phyloP scores from a whole-genome alignment of 2,797 vertebrate genomes.

The Poeciliopsis gracilis region DNA sequence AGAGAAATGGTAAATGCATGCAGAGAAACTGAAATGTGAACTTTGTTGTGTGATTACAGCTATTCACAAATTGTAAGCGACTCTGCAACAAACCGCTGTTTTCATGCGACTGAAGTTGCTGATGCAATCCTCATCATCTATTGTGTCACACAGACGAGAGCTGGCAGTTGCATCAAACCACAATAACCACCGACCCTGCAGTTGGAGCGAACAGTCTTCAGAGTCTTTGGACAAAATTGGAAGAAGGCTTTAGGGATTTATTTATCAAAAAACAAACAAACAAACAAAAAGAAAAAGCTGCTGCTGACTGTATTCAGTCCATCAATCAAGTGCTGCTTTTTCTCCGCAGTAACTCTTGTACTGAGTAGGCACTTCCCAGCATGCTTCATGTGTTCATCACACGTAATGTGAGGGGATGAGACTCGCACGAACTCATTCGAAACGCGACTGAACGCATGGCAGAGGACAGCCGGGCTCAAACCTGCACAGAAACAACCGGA shows the following conservation, averaged over 20 bases:
- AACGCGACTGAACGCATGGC: slow-evolving; percentile 25
- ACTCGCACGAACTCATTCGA: slow-evolving; percentile 23
- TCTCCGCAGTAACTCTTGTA: slow-evolving; percentile 13
- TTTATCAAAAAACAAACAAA: slow-evolving; percentile 8
- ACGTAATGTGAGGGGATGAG: slow-evolving; percentile 7
- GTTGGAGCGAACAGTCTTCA: background rate
- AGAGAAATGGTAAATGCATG: background rate
- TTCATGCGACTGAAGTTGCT: slow-evolving; percentile 10
- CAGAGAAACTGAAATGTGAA: background rate
- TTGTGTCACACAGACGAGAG: slow-evolving; percentile 4
- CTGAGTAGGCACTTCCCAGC: slow-evolving; percentile 12
- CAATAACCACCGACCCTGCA: slow-evolving; percentile 1
- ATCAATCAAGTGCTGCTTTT: background rate
- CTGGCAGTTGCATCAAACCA: slow-evolving; percentile 7
- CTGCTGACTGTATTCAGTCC: slow-evolving; percentile 14
- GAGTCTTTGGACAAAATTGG: slow-evolving; percentile 5
- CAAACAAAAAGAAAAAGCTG: background rate
- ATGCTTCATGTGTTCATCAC: slow-evolving; percentile 10
- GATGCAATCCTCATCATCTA: slow-evolving; percentile 16
- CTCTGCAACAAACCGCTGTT: slow-evolving; percentile 1
- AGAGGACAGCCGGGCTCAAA: slow-evolving; percentile 18
- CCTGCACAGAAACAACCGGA: slow-evolving; percentile 9
- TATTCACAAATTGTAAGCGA: background rate
- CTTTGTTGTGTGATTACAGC: slow-evolving; percentile 9
- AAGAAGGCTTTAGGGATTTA: slow-evolving; percentile 8